Base-by-base conservation (phyloP, 2,888 invertebrate species). In the Apeira syringaria region DNA sequence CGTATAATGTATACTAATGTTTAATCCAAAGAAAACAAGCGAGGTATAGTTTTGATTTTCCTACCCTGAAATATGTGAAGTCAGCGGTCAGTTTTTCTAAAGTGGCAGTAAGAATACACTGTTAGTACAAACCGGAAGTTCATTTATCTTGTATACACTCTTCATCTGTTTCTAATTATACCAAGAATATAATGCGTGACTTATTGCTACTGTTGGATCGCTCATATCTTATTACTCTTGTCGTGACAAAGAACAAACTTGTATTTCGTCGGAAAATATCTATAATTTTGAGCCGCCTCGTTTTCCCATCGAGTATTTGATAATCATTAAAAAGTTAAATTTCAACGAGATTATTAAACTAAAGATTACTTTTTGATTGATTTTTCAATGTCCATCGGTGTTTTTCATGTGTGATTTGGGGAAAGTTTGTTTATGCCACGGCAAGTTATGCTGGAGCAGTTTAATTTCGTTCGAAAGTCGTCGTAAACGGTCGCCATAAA, bases 71-170 rank as follows among this genome's bases (percentile, higher is more conserved):
- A n/a, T n/a, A n/a, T n/a, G n/a, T n/a, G n/a, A n/a, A n/a, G n/a
- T n/a, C n/a, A n/a, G n/a, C n/a, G n/a, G n/a, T n/a, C 20, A 7
- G 7, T 20, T 7, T 20, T 7, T 1, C 5, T 5, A 7, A 0
- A 18, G 26, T 24, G 36, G 36, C 36, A 29, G 11, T 29, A 13
- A 29, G 29, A 24, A 29, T 2, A 1, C 13, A 3, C 15, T 20
- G 28, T 7, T n/a, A 40, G 39, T 40, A 40, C 39, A 40, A 40
- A 40, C 39, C 39, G 33, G 32, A 11, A 18, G 10, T 22, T 29
- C 5, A 36, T 24, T 5, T 20, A 7, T 7, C 7, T n/a, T n/a
- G n/a, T 1, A 5, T 20, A 7, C 20, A 6, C 5, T 2, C 7
- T 20, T 7, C 20, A 20, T 5, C 7, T 20, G 20, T 7, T 20